Conservation (phyloP, 2,113 vertebrate species). For the Pangasianodon hypophthalmus region DNA sequence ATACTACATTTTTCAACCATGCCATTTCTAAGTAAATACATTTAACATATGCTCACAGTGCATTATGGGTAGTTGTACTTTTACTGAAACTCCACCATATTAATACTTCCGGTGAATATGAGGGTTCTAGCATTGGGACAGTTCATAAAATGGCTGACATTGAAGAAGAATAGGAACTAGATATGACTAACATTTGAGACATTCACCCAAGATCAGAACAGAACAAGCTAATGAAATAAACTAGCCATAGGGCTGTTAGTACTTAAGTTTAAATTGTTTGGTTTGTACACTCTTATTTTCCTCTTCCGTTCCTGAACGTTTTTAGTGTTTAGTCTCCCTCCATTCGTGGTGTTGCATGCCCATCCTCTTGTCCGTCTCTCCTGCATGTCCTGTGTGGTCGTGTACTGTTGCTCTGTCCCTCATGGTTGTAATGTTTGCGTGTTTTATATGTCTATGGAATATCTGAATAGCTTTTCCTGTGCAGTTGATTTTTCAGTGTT, state of each 20-base stretch:
- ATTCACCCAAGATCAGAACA: neutral
- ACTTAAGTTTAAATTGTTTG: neutral
- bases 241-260: neutral
- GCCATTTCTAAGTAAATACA: neutral
- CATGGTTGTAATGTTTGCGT: slow-evolving; percentile 52
- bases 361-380: slow-evolving; percentile 53
- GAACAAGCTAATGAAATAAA: too few species aligned
- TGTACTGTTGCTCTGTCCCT: slow-evolving; percentile 54
- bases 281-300: slow-evolving; percentile 10
- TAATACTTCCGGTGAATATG: neutral
- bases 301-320: slow-evolving; percentile 7
- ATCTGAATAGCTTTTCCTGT: slow-evolving; percentile 54
- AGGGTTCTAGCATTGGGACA: neutral
- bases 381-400: slow-evolving; percentile 68
- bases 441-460: slow-evolving; percentile 58
- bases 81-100: neutral
- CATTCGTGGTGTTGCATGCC: slow-evolving; percentile 68
- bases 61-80: neutral
- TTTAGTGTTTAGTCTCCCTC: slow-evolving; percentile 17
- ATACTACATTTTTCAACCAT: neutral
- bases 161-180: neutral
- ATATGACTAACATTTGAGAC: neutral
- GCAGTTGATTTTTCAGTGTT: slow-evolving; percentile 57
- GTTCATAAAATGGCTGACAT: neutral
- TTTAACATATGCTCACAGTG: neutral